phyloP scores from a whole-genome alignment of 2,888 invertebrate genomes.

The Himalopsyche tibetana region DNA sequence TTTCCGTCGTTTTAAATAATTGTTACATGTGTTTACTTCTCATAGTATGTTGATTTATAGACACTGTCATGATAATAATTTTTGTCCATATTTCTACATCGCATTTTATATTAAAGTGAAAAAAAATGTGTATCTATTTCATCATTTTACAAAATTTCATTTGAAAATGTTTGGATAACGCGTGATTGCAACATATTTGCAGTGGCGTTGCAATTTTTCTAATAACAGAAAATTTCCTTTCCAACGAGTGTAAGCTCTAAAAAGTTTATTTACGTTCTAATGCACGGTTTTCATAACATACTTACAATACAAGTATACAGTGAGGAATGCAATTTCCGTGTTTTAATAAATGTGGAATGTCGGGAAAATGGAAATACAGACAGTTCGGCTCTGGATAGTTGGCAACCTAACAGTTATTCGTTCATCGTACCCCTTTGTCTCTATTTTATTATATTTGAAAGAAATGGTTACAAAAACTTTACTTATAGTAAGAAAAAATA shows the following conservation, averaged over 20 bases:
- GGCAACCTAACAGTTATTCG: neutral
- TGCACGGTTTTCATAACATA: constrained; percentile 47
- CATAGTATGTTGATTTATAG: no score
- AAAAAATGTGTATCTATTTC: no score
- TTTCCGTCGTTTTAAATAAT: no score
- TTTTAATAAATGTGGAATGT: constrained; percentile 57
- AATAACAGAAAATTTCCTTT: neutral
- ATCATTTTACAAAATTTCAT: no score
- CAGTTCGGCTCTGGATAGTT: neutral
- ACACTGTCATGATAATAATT: no score
- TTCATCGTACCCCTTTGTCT: neutral
- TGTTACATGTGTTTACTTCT: no score
- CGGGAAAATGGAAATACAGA: constrained; percentile 6
- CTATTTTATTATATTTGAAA: no score
- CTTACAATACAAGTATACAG: constrained; percentile 28
- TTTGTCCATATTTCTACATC: no score
- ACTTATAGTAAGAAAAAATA: no score
- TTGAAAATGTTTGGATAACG: neutral
- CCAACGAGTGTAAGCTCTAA: constrained; percentile 13
- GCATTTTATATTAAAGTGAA: no score
- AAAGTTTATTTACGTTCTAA: constrained; percentile 44
- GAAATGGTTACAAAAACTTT: no score
- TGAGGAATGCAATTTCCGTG: constrained; percentile 57
- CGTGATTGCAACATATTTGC: neutral
- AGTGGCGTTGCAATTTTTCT: neutral